Evolutionary conservation across 92 coral and sea anemone species (phyloP).

Genomic region (Nematostella vectensis): DNA sequence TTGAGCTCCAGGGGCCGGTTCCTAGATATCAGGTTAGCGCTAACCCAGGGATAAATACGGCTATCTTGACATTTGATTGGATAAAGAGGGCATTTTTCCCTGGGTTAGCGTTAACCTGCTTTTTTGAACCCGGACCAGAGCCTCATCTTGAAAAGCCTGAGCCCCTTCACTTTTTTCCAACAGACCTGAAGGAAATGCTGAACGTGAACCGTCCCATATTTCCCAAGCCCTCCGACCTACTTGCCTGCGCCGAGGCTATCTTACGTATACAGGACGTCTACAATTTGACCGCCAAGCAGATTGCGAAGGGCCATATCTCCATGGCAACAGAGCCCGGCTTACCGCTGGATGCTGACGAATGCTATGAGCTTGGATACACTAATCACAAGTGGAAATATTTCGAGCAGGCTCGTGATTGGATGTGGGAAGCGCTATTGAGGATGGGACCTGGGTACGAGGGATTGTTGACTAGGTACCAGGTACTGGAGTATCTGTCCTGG

Average conservation of each 20-base stretch:
- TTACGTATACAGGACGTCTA: constrained; percentile 87
- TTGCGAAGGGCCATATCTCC: constrained; percentile 62
- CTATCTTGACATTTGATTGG: too few relatives aligned
- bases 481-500: constrained; percentile 84
- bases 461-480: constrained; percentile 37
- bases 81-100: too few relatives aligned
- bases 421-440: constrained; percentile 58
- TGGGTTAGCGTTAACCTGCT: too few relatives aligned
- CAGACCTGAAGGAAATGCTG: constrained; percentile 56
- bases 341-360: constrained; percentile 71
- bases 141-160: too few relatives aligned
- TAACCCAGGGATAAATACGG: too few relatives aligned
- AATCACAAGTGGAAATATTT: constrained; percentile 47
- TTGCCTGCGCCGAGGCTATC: constrained; percentile 67
- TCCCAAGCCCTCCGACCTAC: constrained; percentile 59
- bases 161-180: too few relatives aligned
- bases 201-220: constrained; percentile 54
- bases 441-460: constrained; percentile 73
- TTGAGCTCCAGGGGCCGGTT: too few relatives aligned
- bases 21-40: too few relatives aligned
- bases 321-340: constrained; percentile 40
- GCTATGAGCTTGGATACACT: constrained; percentile 78
- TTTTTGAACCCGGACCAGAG: too few relatives aligned
- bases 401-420: constrained; percentile 71
- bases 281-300: constrained; percentile 46